Evolutionary conservation across 2,113 vertebrate species (phyloP), one percentile per base, ranked within the genome.

Genomic region (Odobenus rosmarus): DNA sequence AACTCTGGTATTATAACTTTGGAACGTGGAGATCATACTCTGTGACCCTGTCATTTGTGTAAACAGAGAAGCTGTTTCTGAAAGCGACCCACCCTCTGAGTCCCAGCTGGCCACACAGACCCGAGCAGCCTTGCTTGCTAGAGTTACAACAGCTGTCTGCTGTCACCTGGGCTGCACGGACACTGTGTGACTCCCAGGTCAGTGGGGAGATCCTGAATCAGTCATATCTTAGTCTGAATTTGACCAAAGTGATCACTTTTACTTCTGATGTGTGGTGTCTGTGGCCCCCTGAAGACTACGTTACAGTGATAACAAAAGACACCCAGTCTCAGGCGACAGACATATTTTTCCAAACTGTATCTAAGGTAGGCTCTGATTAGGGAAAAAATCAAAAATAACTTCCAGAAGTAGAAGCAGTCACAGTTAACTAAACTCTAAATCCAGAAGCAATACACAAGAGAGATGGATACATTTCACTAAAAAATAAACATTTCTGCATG

Each of bases 391-490:
- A 94, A 94, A 97, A 86, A 74, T 81, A 33, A 96, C 7, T 28
- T 95, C 57, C 67, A 51, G 49, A 51, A 82, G 8, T 8, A 89
- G 26, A 11, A 92, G 28, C 8, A 21, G 39, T 55, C 71, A 84
- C 15, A 96, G 71, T 55, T 80, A 90, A 71, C 55, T 69, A 69
- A 95, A 96, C 51, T 84, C 76, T 69, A 96, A 94, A 87, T 92
- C 88, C 55, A 95, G 49, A 82, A 90, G 42, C 67, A 96, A 61
- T 80, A 87, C 23, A 76, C 10, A 93, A 36, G 87, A 88, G 13
- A 90, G 26, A 80, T 7, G 26, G 26, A 74, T 36, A 83, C 28
- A 69, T 69, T 89, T 61, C 80, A 95, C 57, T 84, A 82, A 84
- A 86, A 42, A 82, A 51, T 33, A 93, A 93, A 8, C 53, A 83